Conservation (phyloP, 2,113 vertebrate genomes). For the Uropsilus gracilis region DNA sequence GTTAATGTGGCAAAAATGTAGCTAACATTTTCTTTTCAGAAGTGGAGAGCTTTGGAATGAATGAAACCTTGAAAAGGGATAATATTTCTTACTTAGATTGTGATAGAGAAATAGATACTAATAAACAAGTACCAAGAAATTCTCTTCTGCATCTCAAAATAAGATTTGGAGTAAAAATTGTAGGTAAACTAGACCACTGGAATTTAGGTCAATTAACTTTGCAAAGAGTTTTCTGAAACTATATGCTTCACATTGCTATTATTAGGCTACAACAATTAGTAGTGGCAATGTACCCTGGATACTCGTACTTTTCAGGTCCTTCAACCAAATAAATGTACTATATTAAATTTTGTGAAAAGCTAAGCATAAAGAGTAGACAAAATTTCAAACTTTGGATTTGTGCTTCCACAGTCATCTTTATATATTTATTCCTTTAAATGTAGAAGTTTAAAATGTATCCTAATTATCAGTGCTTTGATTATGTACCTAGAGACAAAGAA, state of each 20-base stretch:
- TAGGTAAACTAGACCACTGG: neutral
- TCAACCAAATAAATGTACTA: neutral
- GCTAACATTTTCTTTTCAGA: neutral
- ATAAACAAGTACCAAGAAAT: neutral
- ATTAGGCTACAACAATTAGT: neutral
- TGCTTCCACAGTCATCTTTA: neutral
- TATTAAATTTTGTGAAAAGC: neutral
- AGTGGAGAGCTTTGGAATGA: neutral
- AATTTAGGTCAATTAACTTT: neutral
- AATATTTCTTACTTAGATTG: neutral
- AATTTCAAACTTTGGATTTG: neutral
- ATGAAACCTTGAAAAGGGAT: neutral
- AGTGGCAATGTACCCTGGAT: neutral
- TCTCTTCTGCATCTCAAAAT: neutral
- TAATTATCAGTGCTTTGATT: neutral
- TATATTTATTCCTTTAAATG: neutral
- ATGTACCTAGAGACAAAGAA: neutral
- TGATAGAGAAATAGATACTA: neutral
- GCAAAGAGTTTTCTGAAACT: neutral
- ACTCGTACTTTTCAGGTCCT: neutral
- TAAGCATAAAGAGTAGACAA: neutral
- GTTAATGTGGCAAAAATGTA: slow-evolving; percentile 20
- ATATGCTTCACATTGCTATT: neutral
- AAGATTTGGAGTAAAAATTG: neutral
- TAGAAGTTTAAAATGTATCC: neutral